A percentile compares a stretch with the other conserved stretches of the same genome.
Conservation (phyloP, 2,888 invertebrate species). For the Aplocera efformata region DNA sequence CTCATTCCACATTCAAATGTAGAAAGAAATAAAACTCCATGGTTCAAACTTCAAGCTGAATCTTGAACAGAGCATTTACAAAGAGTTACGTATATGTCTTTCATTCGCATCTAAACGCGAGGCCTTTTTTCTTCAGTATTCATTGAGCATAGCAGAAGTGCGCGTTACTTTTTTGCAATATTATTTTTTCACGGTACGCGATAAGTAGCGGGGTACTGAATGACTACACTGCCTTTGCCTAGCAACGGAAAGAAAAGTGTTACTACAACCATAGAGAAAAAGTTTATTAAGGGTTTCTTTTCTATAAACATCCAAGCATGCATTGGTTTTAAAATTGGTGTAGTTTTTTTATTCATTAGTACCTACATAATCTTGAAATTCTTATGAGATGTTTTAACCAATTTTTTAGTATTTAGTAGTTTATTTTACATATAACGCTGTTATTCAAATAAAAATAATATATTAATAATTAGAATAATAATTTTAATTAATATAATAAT, state of each 20-base stretch:
- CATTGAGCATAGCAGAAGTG: constrained; percentile 25
- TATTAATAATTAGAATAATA: too few relatives aligned
- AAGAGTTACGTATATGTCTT: constrained; percentile 10
- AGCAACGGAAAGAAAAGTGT: constrained; percentile 30
- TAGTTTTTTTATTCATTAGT: too few relatives aligned
- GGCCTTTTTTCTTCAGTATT: constrained; percentile 18
- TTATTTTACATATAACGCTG: too few relatives aligned
- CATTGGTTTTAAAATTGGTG: too few relatives aligned
- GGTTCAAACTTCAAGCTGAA: constrained; percentile 2
- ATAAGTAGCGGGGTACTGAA: constrained; percentile 38
- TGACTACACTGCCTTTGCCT: constrained; percentile 20
- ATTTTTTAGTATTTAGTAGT: too few relatives aligned
- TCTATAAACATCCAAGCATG: too few relatives aligned
- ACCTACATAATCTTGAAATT: too few relatives aligned
- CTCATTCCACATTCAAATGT: background rate
- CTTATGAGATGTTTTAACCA: too few relatives aligned
- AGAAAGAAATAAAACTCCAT: constrained; percentile 1
- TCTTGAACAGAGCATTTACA: background rate
- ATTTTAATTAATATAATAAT: too few relatives aligned
- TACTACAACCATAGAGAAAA: background rate
- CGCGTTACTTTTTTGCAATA: constrained; percentile 38
- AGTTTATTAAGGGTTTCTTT: too few relatives aligned
- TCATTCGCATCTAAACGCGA: constrained; percentile 14
- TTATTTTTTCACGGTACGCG: constrained; percentile 52
- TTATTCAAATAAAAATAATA: too few relatives aligned